These are phyloP conservation scores for Diaphora mendica DNA, from an alignment of 2,888 invertebrate genomes.

Conservation along the genomic window DNA sequence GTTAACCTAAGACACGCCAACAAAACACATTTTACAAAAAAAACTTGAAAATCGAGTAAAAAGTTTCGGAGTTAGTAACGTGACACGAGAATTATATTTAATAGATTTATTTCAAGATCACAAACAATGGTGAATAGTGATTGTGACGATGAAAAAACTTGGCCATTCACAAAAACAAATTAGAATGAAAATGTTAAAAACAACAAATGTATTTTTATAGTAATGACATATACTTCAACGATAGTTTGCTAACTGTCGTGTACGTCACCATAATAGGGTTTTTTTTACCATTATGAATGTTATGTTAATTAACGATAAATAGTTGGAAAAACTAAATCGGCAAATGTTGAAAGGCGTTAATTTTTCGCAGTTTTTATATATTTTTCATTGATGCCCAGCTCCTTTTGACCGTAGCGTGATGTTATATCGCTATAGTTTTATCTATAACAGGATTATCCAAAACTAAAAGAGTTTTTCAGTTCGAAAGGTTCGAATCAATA, in stretches of 20 bases:
- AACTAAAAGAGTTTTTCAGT: no score
- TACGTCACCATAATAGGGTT: not conserved
- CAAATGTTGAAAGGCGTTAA: not conserved
- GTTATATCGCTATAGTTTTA: no score
- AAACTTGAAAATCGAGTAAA: no score
- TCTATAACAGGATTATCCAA: no score
- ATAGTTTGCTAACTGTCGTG: not conserved
- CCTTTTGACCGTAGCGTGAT: no score
- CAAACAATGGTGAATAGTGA: not conserved
- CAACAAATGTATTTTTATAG: not conserved
- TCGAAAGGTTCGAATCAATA: no score
- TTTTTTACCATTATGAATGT: not conserved
- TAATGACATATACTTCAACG: not conserved
- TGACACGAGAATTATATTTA: no score
- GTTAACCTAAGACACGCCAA: no score
- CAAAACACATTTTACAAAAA: no score
- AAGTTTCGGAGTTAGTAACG: no score
- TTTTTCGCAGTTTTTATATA: no score
- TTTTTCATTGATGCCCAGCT: no score
- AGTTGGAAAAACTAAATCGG: not conserved
- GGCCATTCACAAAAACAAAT: constrained; percentile 1
- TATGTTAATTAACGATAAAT: not conserved
- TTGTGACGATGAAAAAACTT: not conserved
- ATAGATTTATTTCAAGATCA: not conserved
- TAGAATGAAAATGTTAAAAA: not conserved